phyloP scores from a whole-genome alignment of 1,140 invertebrate species.

The Onthophagus taurus region DNA sequence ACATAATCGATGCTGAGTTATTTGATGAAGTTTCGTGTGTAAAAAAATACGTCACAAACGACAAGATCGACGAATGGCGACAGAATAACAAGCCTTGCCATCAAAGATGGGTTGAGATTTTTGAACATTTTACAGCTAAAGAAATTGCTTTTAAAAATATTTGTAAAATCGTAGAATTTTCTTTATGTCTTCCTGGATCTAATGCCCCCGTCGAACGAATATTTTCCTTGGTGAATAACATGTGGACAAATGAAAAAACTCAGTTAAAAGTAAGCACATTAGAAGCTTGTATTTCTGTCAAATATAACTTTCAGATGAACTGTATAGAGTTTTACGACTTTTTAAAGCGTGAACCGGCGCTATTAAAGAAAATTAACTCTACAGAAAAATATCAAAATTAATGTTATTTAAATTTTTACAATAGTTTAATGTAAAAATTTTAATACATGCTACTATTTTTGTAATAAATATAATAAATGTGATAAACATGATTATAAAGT shows the following conservation, averaged over 20 bases:
- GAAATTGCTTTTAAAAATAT: constrained; percentile 5
- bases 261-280: constrained; percentile 7
- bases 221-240: constrained; percentile 6
- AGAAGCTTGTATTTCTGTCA: not conserved
- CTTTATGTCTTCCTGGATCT: not conserved
- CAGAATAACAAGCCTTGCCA: not conserved
- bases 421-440: too few species aligned
- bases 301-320: constrained; percentile 2
- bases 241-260: constrained; percentile 1
- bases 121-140: constrained; percentile 4
- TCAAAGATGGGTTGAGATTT: constrained; percentile 7
- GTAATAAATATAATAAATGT: too few species aligned
- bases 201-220: constrained; percentile 7
- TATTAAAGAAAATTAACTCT: too few species aligned
- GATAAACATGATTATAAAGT: too few species aligned
- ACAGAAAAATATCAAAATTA: too few species aligned
- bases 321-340: not conserved
- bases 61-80: constrained; percentile 1
- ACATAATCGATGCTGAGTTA: not conserved
- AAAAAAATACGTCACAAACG: constrained; percentile 3
- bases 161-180: constrained; percentile 6
- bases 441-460: too few species aligned
- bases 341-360: not conserved
- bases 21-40: constrained; percentile 4
- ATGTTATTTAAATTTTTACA: too few species aligned